Conservation (phyloP, 2,797 vertebrate genomes). For the Alectoris magna region DNA sequence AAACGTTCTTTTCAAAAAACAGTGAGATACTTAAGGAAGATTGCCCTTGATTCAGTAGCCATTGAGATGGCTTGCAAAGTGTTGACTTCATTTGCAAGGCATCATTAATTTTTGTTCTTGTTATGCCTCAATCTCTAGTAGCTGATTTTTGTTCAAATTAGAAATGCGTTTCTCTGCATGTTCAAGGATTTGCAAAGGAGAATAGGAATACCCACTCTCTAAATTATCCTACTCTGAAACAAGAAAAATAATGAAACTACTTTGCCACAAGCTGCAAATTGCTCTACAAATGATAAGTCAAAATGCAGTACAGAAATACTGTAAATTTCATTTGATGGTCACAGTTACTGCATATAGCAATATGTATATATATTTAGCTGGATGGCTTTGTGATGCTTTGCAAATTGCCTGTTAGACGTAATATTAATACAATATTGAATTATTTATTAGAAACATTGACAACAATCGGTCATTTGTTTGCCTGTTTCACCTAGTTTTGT, state of each 20-base stretch:
- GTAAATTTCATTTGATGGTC: neutral
- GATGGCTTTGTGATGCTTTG: neutral
- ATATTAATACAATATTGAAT: neutral
- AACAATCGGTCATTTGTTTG: neutral
- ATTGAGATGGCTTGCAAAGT: neutral
- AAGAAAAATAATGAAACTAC: neutral
- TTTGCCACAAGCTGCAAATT: neutral
- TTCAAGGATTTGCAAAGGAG: neutral
- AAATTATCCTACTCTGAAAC: neutral
- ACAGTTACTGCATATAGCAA: neutral
- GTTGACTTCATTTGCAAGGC: neutral
- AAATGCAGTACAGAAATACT: neutral
- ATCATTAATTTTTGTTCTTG: neutral
- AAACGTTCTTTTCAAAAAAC: neutral
- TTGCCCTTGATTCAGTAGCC: neutral
- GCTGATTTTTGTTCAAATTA: neutral
- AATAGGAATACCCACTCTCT: neutral
- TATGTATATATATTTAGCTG: neutral
- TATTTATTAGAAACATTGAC: neutral
- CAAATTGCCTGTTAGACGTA: neutral
- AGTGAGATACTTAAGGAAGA: neutral
- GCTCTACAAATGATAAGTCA: neutral
- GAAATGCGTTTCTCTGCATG: neutral
- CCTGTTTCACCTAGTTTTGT: neutral
- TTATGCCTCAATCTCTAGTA: neutral